Evolutionary conservation across 2,113 vertebrate genomes (phyloP), one percentile per base, ranked within the genome.

Genomic region (Tachycineta bicolor): DNA sequence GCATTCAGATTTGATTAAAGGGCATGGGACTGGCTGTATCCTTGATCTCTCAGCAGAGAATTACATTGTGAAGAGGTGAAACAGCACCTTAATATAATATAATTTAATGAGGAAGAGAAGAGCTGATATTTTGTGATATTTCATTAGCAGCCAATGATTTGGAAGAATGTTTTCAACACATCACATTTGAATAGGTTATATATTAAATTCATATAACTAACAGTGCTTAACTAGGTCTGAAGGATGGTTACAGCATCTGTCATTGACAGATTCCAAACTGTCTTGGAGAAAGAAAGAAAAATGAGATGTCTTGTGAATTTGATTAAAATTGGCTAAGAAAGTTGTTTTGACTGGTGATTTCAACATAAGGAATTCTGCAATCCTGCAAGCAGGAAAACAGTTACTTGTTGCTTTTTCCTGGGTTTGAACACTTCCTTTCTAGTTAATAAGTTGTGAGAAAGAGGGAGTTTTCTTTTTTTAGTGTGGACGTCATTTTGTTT

Each of bases 61-160:
- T 90, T 88, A 76, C 41, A 39, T 91, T 80, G 60, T 87, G 60
- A 89, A 74, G 50, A 70, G 55, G 59, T 93, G 75, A 84, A 93
- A 63, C 52, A 79, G 69, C 34, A 55, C 14, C 24, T 50, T 80
- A 69, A 89, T 77, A n/a, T 70, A 84, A 76, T 83, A 77, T 56
- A 76, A 83, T 50, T 64, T 91, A 74, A 83, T 78, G 50, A 64
- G 39, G 44, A 73, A 83, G 50, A 87, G 41, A n/a, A n/a, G n/a
- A n/a, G n/a, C 58, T 83, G 79, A 53, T 96, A 86, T 75, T 96
- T 91, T 79, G 91, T 83, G 79, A 53, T 96, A 86, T 75, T 96
- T 91, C 82, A 93, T 95, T 95, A 95, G 52, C 46, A 90, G 58
- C 18, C 55, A 88, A 71, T 80, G 59, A 44, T 71, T 80, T 90